Base-by-base conservation (phyloP, 2,113 vertebrate genomes). In the Lophotis ruficrista region DNA sequence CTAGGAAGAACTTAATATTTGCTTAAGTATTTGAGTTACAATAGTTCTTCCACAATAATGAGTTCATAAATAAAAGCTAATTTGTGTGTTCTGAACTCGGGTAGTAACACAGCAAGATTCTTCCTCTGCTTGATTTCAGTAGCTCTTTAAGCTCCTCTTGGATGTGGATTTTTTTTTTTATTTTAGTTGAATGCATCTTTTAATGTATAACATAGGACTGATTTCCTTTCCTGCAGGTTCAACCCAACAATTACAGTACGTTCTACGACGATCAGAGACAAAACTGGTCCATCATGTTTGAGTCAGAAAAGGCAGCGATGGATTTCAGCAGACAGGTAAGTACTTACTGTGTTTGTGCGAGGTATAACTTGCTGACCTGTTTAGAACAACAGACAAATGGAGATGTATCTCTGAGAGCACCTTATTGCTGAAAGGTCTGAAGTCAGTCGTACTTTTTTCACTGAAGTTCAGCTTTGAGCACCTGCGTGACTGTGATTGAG, bases 221-320 rank as follows among this genome's bases (percentile, higher is more conserved):
- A 94, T 89, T 89, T 89, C 54, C 81, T 88, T 85, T 87, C 91
- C 38, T 35, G 50, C 95, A 99, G 99, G 98, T 99, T 73, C 99
- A 98, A 43, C 98, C 98, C 70, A 99, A 99, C 97, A 99, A 99
- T 94, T 99, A 99, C 90, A 99, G 98, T 87, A 99, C 99, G 0
- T 99, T 99, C 95, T 99, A 99, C 33, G 99, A 99, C 79, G 99
- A 99, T 85, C 99, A 99, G 97, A 98, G 99, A 62, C 99, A 99
- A 95, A 99, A 99, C 97, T 99, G 99, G 99, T 99, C 99, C 21
- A 96, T 99, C 83, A 99, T 99, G 99, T 99, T 99, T 96, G 99
- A 99, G 66, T 98, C 99, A 0, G 99, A 99, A 81, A 99, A 99
- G 66, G 96, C 97, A 16, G 98, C 98, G 0, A 80, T 96, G 69